Percentiles rank a stretch among this genome's conserved stretches.
Evolutionary conservation across 2,888 invertebrate genomes (phyloP).

Genomic region (Phaedon cochleariae): DNA sequence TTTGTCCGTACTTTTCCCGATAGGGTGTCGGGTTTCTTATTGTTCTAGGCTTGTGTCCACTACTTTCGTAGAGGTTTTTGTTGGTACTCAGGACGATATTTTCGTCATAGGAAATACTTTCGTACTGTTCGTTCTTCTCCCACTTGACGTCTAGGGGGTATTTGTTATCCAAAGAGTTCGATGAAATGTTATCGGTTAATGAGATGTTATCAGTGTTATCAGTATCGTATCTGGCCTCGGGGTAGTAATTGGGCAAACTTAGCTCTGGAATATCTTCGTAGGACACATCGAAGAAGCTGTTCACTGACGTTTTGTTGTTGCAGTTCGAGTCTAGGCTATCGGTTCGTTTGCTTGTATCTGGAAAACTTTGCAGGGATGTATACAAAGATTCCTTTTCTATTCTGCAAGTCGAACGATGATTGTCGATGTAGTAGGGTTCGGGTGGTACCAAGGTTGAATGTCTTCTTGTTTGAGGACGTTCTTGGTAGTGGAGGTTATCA

Average conservation of each 20-base stretch:
- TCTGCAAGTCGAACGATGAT: slow-evolving; percentile 29
- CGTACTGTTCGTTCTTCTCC: slow-evolving; percentile 41
- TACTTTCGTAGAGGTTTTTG: slow-evolving; percentile 52
- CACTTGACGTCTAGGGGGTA: slow-evolving; percentile 49
- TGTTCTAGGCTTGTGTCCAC: slow-evolving; percentile 53
- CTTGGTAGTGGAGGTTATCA: slow-evolving; percentile 47
- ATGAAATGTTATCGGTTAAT: slow-evolving; percentile 58
- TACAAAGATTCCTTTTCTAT: slow-evolving; percentile 32
- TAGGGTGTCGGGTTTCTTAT: slow-evolving; percentile 56
- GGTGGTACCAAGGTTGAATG: slow-evolving; percentile 23
- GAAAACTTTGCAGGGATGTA: slow-evolving; percentile 36
- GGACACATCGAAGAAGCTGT: slow-evolving; percentile 46
- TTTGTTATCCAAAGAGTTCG: slow-evolving; percentile 53
- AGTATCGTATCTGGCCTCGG: slow-evolving; percentile 63
- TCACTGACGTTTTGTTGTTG: slow-evolving; percentile 67
- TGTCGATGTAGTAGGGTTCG: slow-evolving; percentile 35
- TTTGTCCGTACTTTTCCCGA: slow-evolving; percentile 41
- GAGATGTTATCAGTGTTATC: slow-evolving; percentile 64
- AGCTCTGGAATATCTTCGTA: slow-evolving; percentile 56
- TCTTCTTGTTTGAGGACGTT: slow-evolving; percentile 36
- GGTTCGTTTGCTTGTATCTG: slow-evolving; percentile 49
- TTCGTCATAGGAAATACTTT: slow-evolving; percentile 59
- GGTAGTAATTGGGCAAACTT: slow-evolving; percentile 61
- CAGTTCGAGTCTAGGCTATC: slow-evolving; percentile 69
- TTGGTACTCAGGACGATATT: slow-evolving; percentile 56